Conservation (phyloP, 2,888 invertebrate species). For the Nomada goodeniana region DNA sequence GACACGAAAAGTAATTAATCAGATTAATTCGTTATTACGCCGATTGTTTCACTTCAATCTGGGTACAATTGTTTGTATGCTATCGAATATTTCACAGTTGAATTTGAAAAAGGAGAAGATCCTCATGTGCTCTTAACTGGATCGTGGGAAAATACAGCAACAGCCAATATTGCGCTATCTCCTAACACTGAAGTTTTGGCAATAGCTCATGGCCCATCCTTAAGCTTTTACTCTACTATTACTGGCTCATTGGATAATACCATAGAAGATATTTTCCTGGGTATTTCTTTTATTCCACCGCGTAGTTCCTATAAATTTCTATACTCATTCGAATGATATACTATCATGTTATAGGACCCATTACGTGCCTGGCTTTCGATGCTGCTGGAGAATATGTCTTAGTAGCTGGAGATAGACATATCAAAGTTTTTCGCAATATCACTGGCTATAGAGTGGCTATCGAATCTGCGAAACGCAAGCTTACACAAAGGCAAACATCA, state of each 20-base stretch:
- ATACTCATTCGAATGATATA: not conserved
- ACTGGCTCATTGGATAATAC: slow-evolving; percentile 87
- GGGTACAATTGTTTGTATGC: not conserved
- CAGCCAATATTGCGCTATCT: slow-evolving; percentile 89
- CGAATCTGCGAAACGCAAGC: slow-evolving; percentile 84
- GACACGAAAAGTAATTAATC: slow-evolving; percentile 90
- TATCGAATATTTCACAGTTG: slow-evolving; percentile 88
- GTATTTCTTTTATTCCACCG: slow-evolving; percentile 79
- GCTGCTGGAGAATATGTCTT: slow-evolving; percentile 90
- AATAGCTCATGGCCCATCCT: slow-evolving; percentile 87
- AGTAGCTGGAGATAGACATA: slow-evolving; percentile 90
- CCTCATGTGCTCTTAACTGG: slow-evolving; percentile 90
- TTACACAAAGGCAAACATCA: slow-evolving; percentile 87
- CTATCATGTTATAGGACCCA: slow-evolving; percentile 87
- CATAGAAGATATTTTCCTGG: slow-evolving; percentile 88
- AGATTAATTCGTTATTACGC: not conserved
- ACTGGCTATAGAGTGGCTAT: slow-evolving; percentile 87
- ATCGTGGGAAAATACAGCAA: slow-evolving; percentile 85
- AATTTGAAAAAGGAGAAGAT: slow-evolving; percentile 91
- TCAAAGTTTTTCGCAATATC: slow-evolving; percentile 92
- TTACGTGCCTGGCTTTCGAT: slow-evolving; percentile 90
- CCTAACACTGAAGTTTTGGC: slow-evolving; percentile 92
- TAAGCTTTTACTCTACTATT: slow-evolving; percentile 90
- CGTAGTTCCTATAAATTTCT: too few species aligned
- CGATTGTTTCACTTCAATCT: not conserved